A percentile compares a stretch with the other conserved stretches of the same genome.
Conservation (phyloP, 1,140 invertebrate species). For the Euura lappo region DNA sequence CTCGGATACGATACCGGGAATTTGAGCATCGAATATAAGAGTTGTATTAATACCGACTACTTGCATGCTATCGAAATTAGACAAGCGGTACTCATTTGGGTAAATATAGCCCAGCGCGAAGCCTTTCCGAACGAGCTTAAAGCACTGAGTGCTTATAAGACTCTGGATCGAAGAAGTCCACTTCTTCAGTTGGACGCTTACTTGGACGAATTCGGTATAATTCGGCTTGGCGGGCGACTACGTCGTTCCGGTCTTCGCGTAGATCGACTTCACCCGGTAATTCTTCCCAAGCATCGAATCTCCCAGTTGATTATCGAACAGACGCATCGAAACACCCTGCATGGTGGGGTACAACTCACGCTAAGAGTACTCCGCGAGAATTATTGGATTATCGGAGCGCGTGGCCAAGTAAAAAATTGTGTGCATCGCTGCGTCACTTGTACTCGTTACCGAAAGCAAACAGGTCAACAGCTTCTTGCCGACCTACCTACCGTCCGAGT, state of each 20-base stretch:
- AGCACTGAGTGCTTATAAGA: not conserved
- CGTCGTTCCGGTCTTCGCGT: constrained; percentile 12
- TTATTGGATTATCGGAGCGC: constrained; percentile 33
- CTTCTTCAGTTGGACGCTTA: constrained; percentile 8
- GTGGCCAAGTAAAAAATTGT: not conserved
- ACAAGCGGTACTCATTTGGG: not conserved
- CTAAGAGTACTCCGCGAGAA: constrained; percentile 25
- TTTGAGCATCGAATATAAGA: not conserved
- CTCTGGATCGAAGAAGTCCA: not conserved
- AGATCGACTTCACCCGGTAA: constrained; percentile 25
- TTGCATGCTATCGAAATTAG: not conserved
- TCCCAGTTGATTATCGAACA: constrained; percentile 35
- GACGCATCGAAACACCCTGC: constrained; percentile 37
- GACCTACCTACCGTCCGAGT: constrained; percentile 24
- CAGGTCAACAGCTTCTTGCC: no score
- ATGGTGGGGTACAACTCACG: constrained; percentile 43
- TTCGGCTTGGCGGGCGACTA: constrained; percentile 30
- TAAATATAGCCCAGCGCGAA: not conserved
- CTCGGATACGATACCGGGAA: not conserved
- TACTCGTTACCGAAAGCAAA: no score
- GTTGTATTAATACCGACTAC: not conserved
- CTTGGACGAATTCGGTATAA: constrained; percentile 21
- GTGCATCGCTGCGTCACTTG: no score
- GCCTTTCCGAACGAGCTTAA: not conserved
- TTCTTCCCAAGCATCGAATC: constrained; percentile 26